Conservation (phyloP, 1,140 invertebrate species). For the Dysdera silvatica region DNA sequence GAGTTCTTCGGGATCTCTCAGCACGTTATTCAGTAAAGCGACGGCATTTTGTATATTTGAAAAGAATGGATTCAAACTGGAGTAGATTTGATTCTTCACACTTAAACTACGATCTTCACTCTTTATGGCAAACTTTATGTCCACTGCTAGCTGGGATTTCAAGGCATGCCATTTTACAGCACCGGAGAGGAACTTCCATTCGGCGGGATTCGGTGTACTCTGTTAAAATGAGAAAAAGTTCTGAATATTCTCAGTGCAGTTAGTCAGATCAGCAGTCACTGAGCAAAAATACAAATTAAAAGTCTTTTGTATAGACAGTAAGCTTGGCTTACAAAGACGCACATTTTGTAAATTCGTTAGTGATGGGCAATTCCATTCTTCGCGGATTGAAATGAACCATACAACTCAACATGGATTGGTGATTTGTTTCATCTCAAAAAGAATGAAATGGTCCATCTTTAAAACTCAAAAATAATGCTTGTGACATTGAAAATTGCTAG, state of each 20-base stretch:
- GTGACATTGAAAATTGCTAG: neutral
- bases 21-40: constrained; percentile 49
- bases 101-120: constrained; percentile 51
- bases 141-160: constrained; percentile 60
- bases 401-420: neutral
- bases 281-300: too few species aligned
- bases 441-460: neutral
- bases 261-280: too few species aligned
- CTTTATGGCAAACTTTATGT: constrained; percentile 55
- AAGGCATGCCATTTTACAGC: constrained; percentile 54
- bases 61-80: constrained; percentile 40
- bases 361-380: too few species aligned
- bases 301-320: too few species aligned
- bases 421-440: neutral
- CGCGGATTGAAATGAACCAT: neutral
- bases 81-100: constrained; percentile 58
- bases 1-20: constrained; percentile 52
- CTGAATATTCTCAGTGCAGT: too few species aligned
- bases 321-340: too few species aligned
- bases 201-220: constrained; percentile 39
- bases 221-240: constrained; percentile 29
- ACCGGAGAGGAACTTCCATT: constrained; percentile 40
- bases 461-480: neutral
- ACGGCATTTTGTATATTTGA: constrained; percentile 51
- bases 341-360: too few species aligned